A percentile compares a stretch with the other conserved stretches of the same genome.
These are phyloP conservation scores for Drosophila buzzatii DNA, from an alignment of 2,888 invertebrate genomes.

Conservation along the genomic window DNA sequence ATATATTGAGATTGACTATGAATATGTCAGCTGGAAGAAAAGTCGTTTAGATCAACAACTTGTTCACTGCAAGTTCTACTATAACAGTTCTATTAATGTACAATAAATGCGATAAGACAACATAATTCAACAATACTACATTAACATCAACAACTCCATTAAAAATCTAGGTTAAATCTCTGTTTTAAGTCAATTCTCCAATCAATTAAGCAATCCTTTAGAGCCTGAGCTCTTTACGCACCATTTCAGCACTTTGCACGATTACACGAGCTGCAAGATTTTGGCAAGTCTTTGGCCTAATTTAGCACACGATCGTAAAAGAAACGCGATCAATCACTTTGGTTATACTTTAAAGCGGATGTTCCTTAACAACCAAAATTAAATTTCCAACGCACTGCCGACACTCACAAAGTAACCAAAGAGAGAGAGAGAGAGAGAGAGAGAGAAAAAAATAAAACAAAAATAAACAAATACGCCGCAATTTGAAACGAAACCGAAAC, in stretches of 20 bases:
- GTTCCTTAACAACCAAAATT: constrained; percentile 21
- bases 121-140: not conserved
- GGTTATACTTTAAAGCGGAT: constrained; percentile 14
- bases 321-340: constrained; percentile 17
- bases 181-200: not conserved
- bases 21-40: no score
- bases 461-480: constrained; percentile 12
- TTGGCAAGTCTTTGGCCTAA: not conserved
- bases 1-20: no score
- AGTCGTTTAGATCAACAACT: no score
- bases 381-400: constrained; percentile 1
- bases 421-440: not conserved
- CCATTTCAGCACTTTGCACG: constrained; percentile 29
- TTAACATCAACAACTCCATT: not conserved
- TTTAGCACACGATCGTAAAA: not conserved
- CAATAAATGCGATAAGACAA: no score
- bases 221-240: constrained; percentile 20
- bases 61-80: no score
- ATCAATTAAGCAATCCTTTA: not conserved
- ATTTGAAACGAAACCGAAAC: constrained; percentile 41
- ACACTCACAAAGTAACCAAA: constrained; percentile 17
- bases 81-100: no score
- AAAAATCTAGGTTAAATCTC: not conserved
- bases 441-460: not conserved
- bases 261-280: not conserved